Percentiles rank a stretch among this genome's conserved stretches.
These are phyloP conservation scores for Ennomos fuscantarius DNA, from an alignment of 2,888 invertebrate genomes.

Conservation along the genomic window DNA sequence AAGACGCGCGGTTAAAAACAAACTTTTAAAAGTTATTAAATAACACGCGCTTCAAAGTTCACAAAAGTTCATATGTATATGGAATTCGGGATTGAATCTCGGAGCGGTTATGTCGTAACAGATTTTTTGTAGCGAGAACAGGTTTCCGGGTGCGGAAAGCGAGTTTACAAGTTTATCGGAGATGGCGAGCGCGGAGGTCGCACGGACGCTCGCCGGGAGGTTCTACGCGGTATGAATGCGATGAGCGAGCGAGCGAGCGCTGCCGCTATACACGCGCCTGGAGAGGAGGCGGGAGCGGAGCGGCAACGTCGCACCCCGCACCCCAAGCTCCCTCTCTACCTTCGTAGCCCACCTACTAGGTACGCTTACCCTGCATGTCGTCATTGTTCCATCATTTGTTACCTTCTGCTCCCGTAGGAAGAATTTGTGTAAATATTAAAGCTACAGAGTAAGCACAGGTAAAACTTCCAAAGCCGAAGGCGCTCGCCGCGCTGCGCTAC, in stretches of 20 bases:
- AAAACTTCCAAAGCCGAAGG: slow-evolving; percentile 25
- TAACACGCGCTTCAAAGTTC: slow-evolving; percentile 48
- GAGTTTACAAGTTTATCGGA: slow-evolving; percentile 73
- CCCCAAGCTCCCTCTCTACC: slow-evolving; percentile 54
- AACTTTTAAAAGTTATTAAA: slow-evolving; percentile 72
- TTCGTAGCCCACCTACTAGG: slow-evolving; percentile 53
- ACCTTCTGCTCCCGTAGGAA: slow-evolving; percentile 61
- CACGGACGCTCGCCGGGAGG: slow-evolving; percentile 65
- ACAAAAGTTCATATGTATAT: slow-evolving; percentile 35
- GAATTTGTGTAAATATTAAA: slow-evolving; percentile 38
- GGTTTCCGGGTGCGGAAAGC: slow-evolving; percentile 70
- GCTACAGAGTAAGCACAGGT: slow-evolving; percentile 33
- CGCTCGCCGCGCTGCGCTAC: slow-evolving; percentile 13
- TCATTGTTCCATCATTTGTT: slow-evolving; percentile 73
- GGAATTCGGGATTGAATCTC: slow-evolving; percentile 52
- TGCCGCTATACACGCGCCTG: slow-evolving; percentile 57
- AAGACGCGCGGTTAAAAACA: slow-evolving; percentile 62
- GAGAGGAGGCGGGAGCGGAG: slow-evolving; percentile 43
- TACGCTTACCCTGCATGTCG: slow-evolving; percentile 44
- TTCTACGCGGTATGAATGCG: slow-evolving; percentile 65
- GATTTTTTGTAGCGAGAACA: slow-evolving; percentile 59
- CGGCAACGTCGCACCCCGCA: slow-evolving; percentile 50
- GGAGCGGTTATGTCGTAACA: slow-evolving; percentile 51
- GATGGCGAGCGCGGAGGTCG: slow-evolving; percentile 50
- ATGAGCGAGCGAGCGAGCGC: slow-evolving; percentile 55